phyloP scores from a whole-genome alignment of 2,888 invertebrate genomes.

The Cremastinae sp. region DNA sequence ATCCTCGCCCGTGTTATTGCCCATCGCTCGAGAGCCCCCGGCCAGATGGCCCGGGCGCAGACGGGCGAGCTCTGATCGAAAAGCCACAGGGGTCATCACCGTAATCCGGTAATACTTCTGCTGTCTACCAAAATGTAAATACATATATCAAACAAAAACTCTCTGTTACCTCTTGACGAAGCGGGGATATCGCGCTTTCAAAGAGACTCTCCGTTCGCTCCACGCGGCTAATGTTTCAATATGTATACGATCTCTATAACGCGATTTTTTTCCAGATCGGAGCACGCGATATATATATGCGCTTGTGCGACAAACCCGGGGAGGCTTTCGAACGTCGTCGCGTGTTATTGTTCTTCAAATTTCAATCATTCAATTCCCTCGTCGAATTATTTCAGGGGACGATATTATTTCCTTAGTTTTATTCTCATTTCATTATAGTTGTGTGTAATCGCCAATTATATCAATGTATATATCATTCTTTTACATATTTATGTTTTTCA shows the following conservation, averaged over 20 bases:
- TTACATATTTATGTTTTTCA: no score
- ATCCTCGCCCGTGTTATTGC: slow-evolving; percentile 21
- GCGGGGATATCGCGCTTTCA: slow-evolving; percentile 4
- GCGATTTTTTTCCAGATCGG: slow-evolving; percentile 14
- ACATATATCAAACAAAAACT: slow-evolving; percentile 47
- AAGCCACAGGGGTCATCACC: slow-evolving; percentile 75
- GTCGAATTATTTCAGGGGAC: no score
- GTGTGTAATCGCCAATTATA: no score
- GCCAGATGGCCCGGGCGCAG: slow-evolving; percentile 73
- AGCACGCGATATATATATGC: slow-evolving; percentile 17
- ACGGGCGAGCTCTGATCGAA: slow-evolving; percentile 74
- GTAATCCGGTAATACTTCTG: slow-evolving; percentile 77
- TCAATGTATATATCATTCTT: no score
- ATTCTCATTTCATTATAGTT: no score
- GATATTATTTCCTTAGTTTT: no score
- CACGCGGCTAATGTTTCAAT: slow-evolving; percentile 55
- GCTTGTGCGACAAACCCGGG: no score
- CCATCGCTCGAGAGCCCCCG: slow-evolving; percentile 60
- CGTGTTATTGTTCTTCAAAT: background rate
- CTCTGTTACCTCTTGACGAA: background rate
- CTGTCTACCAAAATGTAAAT: slow-evolving; percentile 57
- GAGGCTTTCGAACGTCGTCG: no score
- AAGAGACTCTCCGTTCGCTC: background rate
- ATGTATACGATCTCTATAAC: slow-evolving; percentile 48
- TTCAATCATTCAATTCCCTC: slow-evolving; percentile 20